Conservation (phyloP, 2,113 vertebrate species). For the Pandion haliaetus region DNA sequence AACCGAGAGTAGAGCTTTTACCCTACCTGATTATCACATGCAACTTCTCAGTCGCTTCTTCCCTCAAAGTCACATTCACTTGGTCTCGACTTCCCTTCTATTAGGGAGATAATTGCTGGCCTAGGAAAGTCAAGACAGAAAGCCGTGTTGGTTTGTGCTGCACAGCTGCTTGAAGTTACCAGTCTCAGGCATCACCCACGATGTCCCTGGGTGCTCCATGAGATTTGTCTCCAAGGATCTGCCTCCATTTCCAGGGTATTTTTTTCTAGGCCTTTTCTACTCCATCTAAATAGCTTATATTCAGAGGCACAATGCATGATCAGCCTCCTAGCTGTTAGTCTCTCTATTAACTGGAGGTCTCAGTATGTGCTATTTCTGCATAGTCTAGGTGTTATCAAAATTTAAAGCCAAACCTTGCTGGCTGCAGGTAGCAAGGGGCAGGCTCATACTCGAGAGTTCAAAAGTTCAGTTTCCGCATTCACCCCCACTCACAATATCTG, state of each 20-base stretch:
- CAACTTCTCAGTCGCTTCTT: neutral
- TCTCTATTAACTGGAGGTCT: neutral
- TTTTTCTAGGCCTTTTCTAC: neutral
- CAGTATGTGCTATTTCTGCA: neutral
- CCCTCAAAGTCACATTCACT: neutral
- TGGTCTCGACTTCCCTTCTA: neutral
- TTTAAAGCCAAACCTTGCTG: neutral
- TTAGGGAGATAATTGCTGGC: neutral
- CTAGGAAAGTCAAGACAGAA: neutral
- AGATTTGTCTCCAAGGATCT: neutral
- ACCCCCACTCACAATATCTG: neutral
- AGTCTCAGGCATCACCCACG: rapidly evolving
- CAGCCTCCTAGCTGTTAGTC: neutral
- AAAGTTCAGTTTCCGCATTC: neutral
- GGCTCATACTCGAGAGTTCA: neutral
- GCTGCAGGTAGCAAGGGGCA: neutral
- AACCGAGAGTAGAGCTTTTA: neutral
- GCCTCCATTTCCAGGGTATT: neutral
- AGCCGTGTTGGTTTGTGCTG: neutral
- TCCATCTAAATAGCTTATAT: neutral
- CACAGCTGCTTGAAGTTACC: neutral
- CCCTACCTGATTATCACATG: neutral
- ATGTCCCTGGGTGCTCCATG: neutral
- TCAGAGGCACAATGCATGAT: neutral
- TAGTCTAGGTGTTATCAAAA: neutral